Percentiles rank a stretch among this genome's conserved stretches.
These are phyloP conservation scores for Panthera leo DNA, from an alignment of 2,113 vertebrate genomes.

Conservation along the genomic window DNA sequence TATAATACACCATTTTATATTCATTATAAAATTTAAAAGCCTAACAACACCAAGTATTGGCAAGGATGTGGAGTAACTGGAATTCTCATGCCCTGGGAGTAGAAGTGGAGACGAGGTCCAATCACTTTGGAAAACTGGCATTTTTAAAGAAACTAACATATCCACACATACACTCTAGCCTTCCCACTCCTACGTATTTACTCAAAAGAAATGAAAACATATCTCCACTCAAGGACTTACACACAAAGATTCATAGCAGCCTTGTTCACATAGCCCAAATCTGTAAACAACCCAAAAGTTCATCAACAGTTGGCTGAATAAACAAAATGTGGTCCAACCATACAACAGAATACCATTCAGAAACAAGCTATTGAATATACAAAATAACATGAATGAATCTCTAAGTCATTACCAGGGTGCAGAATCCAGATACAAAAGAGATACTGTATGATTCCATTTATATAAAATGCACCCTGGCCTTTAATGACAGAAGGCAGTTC, in stretches of 20 bases:
- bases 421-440: neutral
- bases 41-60: neutral
- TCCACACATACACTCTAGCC: neutral
- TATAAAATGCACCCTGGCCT: neutral
- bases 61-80: neutral
- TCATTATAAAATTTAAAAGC: neutral
- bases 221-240: neutral
- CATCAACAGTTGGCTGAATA: neutral
- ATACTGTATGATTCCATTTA: neutral
- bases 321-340: constrained; percentile 4
- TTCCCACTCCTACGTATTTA: neutral
- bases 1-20: neutral
- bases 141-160: constrained; percentile 13
- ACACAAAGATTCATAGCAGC: neutral
- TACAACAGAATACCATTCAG: neutral
- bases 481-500: neutral
- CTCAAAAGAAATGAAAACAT: constrained; percentile 13
- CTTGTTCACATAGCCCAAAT: neutral
- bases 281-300: constrained; percentile 26
- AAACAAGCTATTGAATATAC: neutral
- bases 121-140: neutral
- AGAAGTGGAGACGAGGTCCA: neutral
- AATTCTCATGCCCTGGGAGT: neutral
- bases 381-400: neutral
- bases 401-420: neutral